A percentile compares a stretch with the other conserved stretches of the same genome.
phyloP scores from a whole-genome alignment of 1,140 invertebrate species.

The Drosophila neocordata region DNA sequence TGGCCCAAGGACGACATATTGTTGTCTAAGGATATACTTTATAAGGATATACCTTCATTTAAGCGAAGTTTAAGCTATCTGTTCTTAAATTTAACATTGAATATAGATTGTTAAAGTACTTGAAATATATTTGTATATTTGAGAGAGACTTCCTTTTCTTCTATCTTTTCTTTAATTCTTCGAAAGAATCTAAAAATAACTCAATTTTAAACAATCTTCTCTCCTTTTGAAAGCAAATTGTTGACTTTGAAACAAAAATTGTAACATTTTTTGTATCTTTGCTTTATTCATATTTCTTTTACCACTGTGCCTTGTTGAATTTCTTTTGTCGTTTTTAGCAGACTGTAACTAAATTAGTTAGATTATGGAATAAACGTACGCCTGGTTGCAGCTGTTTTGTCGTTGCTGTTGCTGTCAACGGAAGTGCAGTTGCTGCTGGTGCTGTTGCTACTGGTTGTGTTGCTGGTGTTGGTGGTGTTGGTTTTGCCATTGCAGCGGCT shows the following conservation, averaged over 20 bases:
- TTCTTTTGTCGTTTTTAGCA: conserved; percentile 11
- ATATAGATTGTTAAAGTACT: no score
- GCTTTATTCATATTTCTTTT: not conserved
- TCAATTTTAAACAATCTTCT: no score
- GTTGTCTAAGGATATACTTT: no score
- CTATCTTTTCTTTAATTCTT: no score
- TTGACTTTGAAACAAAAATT: no score
- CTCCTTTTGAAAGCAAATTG: not conserved
- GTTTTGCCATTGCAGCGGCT: conserved; percentile 35
- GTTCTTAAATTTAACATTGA: no score
- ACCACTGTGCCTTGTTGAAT: conserved; percentile 24
- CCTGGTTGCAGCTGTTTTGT: conserved; percentile 31
- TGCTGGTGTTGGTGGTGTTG: conserved; percentile 36
- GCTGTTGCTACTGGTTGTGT: conserved; percentile 23
- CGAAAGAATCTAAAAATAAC: no score
- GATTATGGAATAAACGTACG: conserved; percentile 64
- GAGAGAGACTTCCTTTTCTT: no score
- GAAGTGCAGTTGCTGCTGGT: conserved; percentile 51
- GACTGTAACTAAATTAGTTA: conserved; percentile 61
- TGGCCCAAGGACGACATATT: no score
- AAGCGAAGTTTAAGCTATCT: no score
- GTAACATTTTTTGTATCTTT: conserved; percentile 3
- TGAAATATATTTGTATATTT: no score
- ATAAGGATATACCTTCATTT: no score
- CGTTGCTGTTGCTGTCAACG: conserved; percentile 31